Percentiles rank a stretch among this genome's conserved stretches.
Evolutionary conservation across 2,888 invertebrate species (phyloP).

Genomic region (Netelia inedita): DNA sequence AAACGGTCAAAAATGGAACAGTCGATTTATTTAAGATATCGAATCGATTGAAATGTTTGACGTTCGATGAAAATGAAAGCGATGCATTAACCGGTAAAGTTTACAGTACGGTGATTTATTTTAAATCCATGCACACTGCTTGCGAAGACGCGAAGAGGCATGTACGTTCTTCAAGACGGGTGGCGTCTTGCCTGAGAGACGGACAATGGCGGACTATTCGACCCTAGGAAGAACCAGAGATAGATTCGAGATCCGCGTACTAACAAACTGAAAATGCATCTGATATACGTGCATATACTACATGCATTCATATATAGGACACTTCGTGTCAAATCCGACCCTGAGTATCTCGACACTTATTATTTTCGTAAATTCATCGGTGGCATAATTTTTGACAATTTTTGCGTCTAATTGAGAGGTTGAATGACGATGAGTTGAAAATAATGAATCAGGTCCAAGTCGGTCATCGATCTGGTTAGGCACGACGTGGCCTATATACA

Average conservation of each 20-base stretch:
- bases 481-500: neutral
- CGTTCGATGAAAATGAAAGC: neutral
- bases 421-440: neutral
- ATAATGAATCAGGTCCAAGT: neutral
- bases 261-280: conserved; percentile 14
- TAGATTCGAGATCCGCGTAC: conserved; percentile 49
- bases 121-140: conserved; percentile 12
- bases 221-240: conserved; percentile 50
- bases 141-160: neutral
- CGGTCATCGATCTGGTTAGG: neutral
- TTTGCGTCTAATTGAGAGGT: neutral
- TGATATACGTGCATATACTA: conserved; percentile 17
- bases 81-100: neutral
- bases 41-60: conserved; percentile 5
- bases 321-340: neutral
- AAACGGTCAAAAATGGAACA: neutral
- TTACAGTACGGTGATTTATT: conserved; percentile 23
- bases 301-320: conserved; percentile 14
- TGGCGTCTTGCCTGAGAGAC: conserved; percentile 40
- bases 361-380: too few relatives aligned
- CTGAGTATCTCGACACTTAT: too few relatives aligned
- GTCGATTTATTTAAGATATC: neutral
- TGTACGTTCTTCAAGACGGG: neutral
- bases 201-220: conserved; percentile 63
- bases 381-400: too few relatives aligned